phyloP scores from a whole-genome alignment of 2,888 invertebrate genomes.

The Drosophila limbata region DNA sequence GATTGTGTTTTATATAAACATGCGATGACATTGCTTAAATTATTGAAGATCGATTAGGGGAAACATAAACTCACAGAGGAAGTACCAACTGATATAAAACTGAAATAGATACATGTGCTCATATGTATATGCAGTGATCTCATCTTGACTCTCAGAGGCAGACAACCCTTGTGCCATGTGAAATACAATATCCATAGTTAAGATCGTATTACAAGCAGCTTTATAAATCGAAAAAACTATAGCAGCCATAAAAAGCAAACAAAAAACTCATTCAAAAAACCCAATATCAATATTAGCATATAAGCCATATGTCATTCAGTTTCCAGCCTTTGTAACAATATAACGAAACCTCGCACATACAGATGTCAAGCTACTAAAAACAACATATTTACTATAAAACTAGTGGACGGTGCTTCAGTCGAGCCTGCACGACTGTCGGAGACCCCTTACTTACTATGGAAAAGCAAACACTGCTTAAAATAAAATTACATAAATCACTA shows the following conservation, averaged over 20 bases:
- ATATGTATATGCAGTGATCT: slow-evolving; percentile 19
- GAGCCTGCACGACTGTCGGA: no score
- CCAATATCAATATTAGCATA: slow-evolving; percentile 22
- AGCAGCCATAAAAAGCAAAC: slow-evolving; percentile 32
- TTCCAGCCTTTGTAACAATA: slow-evolving; percentile 15
- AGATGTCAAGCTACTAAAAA: slow-evolving; percentile 12
- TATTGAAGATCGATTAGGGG: slow-evolving; percentile 33
- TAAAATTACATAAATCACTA: no score
- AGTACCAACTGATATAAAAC: slow-evolving; percentile 4
- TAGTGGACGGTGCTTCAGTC: no score
- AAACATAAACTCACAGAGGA: slow-evolving; percentile 17
- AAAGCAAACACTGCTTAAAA: no score
- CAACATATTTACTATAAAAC: slow-evolving; percentile 13
- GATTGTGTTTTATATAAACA: slow-evolving; percentile 13
- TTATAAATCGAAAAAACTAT: slow-evolving; percentile 24
- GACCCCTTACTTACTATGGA: no score
- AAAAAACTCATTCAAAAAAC: slow-evolving; percentile 24
- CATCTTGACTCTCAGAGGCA: slow-evolving; percentile 3
- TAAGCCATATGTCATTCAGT: slow-evolving; percentile 28
- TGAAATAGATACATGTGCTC: neutral
- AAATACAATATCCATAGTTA: slow-evolving; percentile 21
- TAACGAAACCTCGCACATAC: slow-evolving; percentile 4
- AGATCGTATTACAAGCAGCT: slow-evolving; percentile 39
- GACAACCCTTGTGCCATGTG: slow-evolving; percentile 2
- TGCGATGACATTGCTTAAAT: slow-evolving; percentile 25